Evolutionary conservation across 2,797 vertebrate species (phyloP), one percentile per base, ranked within the genome.

Genomic region (Halcyon badia): DNA sequence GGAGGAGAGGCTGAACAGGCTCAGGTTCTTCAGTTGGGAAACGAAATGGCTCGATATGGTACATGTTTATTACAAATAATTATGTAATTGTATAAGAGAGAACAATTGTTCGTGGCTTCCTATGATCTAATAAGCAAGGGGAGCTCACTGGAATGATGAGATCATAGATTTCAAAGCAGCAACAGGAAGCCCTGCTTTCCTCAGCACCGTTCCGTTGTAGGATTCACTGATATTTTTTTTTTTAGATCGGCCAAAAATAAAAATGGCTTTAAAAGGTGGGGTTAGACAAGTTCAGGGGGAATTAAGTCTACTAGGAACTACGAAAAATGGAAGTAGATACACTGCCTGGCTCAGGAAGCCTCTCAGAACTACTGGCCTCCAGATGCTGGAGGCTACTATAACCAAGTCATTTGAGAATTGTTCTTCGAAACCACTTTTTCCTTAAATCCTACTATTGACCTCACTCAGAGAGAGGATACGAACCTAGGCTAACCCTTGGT

Each of bases 11-110:
- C n/a, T 48, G 14, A 58, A 69, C 0, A 39, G 25, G 30, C n/a
- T 54, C 41, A 25, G 52, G 17, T 37, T 54, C 58, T 64, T 71
- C 54, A 56, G 33, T 44, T 10, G 56, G 90, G 75, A 28, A 44
- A 66, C 56, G 24, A 69, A 87, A 79, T 2, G 54, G 86, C 88
- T 51, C 37, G 62, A 72, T 21, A 11, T 15, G 49, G 87, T 51
- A 86, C 94, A 76, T 30, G 62, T 22, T 88, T 84, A 79, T 79
- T 83, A n/a, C 30, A 72, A 92, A 58, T 66, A 42, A 81, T 4
- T 52, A 16, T 42, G 17, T 42, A 18, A 42, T 42, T 42, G 17
- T 18, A 17, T 42, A 42, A 42, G 42, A 17, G 28, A 83, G 49
- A 72, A 39, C 11, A 22, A 48, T 0, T 30, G 70, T 58, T 84